Evolutionary conservation across 2,113 vertebrate species (phyloP), one percentile per base, ranked within the genome.

Genomic region (Phaethon lepturus): DNA sequence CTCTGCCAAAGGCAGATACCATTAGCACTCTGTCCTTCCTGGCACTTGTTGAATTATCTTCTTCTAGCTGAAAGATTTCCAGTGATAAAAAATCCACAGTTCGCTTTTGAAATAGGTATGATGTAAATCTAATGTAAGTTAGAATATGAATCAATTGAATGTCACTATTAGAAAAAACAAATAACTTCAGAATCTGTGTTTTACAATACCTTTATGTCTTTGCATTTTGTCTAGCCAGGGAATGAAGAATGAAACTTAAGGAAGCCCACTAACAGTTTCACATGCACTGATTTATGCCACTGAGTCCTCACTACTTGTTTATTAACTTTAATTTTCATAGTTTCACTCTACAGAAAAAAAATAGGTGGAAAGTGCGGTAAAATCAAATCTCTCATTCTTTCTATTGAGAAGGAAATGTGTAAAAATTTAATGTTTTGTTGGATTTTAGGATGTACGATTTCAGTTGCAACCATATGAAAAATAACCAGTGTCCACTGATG

Each of bases 351-450:
- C 8, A 53, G 8, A 22, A 44, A 74, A 33, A 67, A 64, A 50
- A 66, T 7, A 42, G 1, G 6, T 33, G 11, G 11, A 49, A 89
- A 71, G 3, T 29, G 1, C 0, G 0, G 9, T n/a, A 62, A 86
- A 60, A 42, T 26, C 0, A 1, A 56, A 50, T n/a, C 13, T 63
- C 10, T 58, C 15, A 47, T 76, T 86, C 5, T 68, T 78, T 86
- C 15, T 5, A 28, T 18, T 58, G 29, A 88, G 11, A 7, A 4
- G 2, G 4, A 86, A 73, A 15, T 1, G 0, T 23, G 9, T 5
- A n/a, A 79, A 62, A 77, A 19, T 5, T 2, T 0, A 67, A 25
- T 45, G 5, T 18, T 88, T 67, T 53, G 1, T 3, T 58, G 9
- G 9, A 29, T 56, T 81, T 75, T 82, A 79, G 5, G 12, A 29